Evolutionary conservation across 1,140 invertebrate species (phyloP), one percentile per base, ranked within the genome.

Genomic region (Augochlora pura): DNA sequence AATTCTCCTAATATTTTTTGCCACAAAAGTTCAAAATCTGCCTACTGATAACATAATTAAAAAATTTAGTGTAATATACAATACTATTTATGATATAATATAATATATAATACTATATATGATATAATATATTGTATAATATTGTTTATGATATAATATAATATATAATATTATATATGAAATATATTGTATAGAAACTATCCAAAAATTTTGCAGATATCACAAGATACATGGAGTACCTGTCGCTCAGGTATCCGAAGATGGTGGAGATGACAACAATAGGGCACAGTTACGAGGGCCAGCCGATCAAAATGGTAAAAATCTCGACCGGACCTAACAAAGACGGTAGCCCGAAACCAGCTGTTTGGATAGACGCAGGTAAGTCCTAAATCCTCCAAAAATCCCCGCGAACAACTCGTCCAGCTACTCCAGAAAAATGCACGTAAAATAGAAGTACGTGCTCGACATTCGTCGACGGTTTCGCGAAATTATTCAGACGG

Each of bases 251-350:
- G 0, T 97, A 97, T 91, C 95, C 96, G 0, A 93, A 94, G 59
- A 90, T 96, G 49, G 94, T 96, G 23, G 95, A 94, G 32, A 92
- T 97, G 0, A 93, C 95, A 74, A 95, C 94, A 0, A 97, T 98
- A 70, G 97, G 97, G 9, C 94, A 94, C 80, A 97, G 97, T 25
- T 94, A 94, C 68, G 96, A 97, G 92, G 96, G 96, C 60, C 93
- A 96, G 63, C 95, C 96, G 3, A 91, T 98, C 2, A 96, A 96
- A 91, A 90, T 96, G 21, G 90, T 95, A 42, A 96, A 95, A 88
- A 90, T 95, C 1, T 94, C 94, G 0, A 91, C 89, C 9, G 92
- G 94, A 25, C 86, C 70, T 0, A 87, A 82, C 21, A 92, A 90
- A 77, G 88, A 91, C 38, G 92, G 90, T 0, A 87, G 90, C 38